Evolutionary conservation across 2,113 vertebrate species (phyloP).

Genomic region (Gopherus evgoodei): DNA sequence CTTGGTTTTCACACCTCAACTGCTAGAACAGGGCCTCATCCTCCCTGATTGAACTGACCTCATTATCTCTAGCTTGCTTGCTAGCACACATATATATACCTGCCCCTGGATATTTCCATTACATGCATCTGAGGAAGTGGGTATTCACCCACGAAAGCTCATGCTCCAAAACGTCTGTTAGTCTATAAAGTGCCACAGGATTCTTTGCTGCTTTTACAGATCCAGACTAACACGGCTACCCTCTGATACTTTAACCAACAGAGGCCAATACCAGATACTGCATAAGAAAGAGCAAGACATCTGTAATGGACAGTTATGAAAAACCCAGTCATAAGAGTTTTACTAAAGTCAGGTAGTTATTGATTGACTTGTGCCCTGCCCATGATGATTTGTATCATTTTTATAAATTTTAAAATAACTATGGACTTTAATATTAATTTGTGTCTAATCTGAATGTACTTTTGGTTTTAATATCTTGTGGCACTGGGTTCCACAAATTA

Average conservation of each 20-base stretch:
- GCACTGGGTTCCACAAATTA: not conserved
- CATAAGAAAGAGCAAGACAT: not conserved
- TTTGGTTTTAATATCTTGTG: not conserved
- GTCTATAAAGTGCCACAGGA: too few species aligned
- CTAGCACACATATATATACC: too few species aligned
- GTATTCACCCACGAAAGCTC: too few species aligned
- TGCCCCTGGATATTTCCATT: too few species aligned
- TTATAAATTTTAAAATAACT: not conserved
- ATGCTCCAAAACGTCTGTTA: too few species aligned
- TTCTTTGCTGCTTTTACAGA: too few species aligned
- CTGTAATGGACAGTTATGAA: not conserved
- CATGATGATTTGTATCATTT: not conserved
- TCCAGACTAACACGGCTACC: too few species aligned
- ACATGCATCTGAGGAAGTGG: too few species aligned
- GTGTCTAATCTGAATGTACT: not conserved
- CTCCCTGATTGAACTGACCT: too few species aligned
- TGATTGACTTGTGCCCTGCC: not conserved
- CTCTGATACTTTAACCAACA: not conserved
- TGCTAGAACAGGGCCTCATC: too few species aligned
- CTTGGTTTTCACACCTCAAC: too few species aligned
- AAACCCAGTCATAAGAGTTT: not conserved
- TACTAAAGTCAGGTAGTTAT: not conserved
- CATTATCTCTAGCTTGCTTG: too few species aligned
- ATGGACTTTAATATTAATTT: not conserved
- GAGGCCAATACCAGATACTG: not conserved